phyloP scores from a whole-genome alignment of 2,113 vertebrate species.

The Panurus biarmicus region DNA sequence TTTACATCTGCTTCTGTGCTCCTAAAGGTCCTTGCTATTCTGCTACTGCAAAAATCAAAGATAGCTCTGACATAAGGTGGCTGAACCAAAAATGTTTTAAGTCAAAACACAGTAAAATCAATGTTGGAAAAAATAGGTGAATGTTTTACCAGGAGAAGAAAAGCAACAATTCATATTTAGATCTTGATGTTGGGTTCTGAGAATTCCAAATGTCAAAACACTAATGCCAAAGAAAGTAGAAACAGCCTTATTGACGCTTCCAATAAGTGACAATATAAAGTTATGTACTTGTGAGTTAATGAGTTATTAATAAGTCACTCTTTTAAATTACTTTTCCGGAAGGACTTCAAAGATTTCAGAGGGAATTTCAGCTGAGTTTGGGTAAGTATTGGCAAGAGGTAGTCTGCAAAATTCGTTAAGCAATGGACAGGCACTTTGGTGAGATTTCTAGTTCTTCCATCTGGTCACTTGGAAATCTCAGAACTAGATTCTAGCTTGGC shows the following conservation, averaged over 20 bases:
- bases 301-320: background rate
- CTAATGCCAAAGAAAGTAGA: background rate
- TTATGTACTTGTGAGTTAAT: background rate
- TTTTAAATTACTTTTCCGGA: background rate
- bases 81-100: background rate
- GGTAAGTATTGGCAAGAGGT: background rate
- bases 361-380: constrained; percentile 1
- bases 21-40: background rate
- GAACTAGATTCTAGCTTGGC: background rate
- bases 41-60: background rate
- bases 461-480: background rate
- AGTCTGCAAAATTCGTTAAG: background rate
- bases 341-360: background rate
- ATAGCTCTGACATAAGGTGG: background rate
- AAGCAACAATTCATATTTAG: background rate
- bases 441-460: background rate
- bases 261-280: background rate
- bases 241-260: background rate
- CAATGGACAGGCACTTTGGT: background rate
- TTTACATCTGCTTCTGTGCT: background rate
- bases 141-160: background rate
- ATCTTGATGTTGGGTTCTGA: background rate
- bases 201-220: background rate
- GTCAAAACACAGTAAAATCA: background rate
- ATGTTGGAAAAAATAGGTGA: background rate